These are phyloP conservation scores for Myotis daubentonii DNA, from an alignment of 2,797 vertebrate species.

Conservation along the genomic window DNA sequence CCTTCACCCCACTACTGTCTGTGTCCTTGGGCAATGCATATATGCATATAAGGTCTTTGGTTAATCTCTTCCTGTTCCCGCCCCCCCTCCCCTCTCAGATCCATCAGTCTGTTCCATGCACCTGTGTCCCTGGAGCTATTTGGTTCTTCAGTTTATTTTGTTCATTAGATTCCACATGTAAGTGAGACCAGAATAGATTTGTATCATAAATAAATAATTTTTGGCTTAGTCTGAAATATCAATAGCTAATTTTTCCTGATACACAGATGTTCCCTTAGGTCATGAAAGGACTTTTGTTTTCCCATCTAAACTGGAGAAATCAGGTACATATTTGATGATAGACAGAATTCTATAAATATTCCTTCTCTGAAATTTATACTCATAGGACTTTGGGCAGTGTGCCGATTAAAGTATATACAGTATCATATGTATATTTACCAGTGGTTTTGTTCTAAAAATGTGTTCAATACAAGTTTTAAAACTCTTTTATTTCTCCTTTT, in stretches of 20 bases:
- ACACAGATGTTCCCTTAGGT: not conserved
- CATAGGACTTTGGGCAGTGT: not conserved
- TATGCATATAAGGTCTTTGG: too few relatives aligned
- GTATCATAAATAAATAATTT: not conserved
- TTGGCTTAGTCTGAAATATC: constrained; percentile 14
- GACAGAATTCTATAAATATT: not conserved
- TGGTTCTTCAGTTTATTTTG: too few relatives aligned
- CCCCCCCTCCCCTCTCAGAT: too few relatives aligned
- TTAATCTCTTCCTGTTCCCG: too few relatives aligned
- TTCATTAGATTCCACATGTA: too few relatives aligned
- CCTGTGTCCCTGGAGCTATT: too few relatives aligned
- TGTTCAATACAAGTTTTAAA: not conserved
- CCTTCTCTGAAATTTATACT: not conserved
- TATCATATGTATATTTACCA: not conserved
- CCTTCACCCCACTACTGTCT: too few relatives aligned
- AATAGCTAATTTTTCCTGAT: constrained; percentile 6
- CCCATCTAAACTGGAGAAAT: not conserved
- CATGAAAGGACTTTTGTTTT: not conserved
- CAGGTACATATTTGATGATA: not conserved
- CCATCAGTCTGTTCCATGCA: too few relatives aligned
- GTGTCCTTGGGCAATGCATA: too few relatives aligned
- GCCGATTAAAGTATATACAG: not conserved
- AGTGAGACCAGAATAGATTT: not conserved
- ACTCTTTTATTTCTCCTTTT: not conserved
- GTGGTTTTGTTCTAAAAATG: not conserved